A percentile compares a stretch with the other conserved stretches of the same genome.
These are phyloP conservation scores for Monodelphis domestica DNA, from an alignment of 2,797 vertebrate genomes.

Conservation along the genomic window DNA sequence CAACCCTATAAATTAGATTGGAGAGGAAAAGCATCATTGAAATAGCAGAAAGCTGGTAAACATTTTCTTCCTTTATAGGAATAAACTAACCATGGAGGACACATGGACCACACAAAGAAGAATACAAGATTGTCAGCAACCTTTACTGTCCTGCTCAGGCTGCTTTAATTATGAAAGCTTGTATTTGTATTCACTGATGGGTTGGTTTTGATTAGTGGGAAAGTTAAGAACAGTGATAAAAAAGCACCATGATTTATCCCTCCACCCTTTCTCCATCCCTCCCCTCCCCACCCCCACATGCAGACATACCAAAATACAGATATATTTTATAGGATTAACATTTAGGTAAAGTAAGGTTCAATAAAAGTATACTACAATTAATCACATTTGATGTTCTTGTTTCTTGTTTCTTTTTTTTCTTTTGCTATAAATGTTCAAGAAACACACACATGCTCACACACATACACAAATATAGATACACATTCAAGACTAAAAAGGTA, in stretches of 20 bases:
- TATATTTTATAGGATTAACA: neutral
- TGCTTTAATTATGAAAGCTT: neutral
- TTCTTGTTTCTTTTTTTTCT: too few species aligned
- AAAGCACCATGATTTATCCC: neutral
- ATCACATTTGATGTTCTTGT: neutral
- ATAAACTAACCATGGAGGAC: neutral
- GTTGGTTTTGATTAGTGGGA: neutral
- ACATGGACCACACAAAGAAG: neutral
- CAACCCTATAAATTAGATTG: conserved; percentile 37
- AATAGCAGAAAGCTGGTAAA: neutral
- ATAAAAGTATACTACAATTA: neutral
- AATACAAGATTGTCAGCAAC: neutral
- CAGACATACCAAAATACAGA: too few species aligned
- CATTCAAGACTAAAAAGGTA: neutral
- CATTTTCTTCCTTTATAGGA: neutral
- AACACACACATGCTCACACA: neutral
- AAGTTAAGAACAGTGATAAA: neutral
- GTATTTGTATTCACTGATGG: neutral
- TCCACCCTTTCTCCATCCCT: neutral
- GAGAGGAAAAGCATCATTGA: neutral
- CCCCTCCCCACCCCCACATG: neutral
- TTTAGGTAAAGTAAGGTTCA: neutral
- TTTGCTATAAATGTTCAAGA: conserved; percentile 1
- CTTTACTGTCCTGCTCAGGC: neutral
- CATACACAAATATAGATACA: neutral